phyloP scores from a whole-genome alignment of 2,888 invertebrate genomes.

The Melanchra persicariae region DNA sequence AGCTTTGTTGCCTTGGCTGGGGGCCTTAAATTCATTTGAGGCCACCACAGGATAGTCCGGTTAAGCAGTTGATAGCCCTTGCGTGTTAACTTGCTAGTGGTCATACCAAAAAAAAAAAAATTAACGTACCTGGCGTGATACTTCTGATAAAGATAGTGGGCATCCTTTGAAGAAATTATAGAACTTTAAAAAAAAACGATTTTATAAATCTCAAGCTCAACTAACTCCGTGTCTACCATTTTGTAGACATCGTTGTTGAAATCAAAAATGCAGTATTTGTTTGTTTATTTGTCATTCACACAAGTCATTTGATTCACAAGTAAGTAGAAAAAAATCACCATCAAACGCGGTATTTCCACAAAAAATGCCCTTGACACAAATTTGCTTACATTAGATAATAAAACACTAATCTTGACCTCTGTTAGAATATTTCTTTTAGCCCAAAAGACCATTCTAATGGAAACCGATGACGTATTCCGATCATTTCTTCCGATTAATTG shows the following conservation, averaged over 20 bases:
- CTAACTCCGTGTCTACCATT: neutral
- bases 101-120: too few species aligned
- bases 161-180: neutral
- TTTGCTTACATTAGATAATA: conserved; percentile 31
- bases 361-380: conserved; percentile 55
- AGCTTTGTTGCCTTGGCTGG: too few species aligned
- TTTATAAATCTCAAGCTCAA: neutral
- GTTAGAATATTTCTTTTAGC: conserved; percentile 43
- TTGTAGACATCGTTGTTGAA: neutral
- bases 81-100: too few species aligned
- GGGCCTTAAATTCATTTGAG: too few species aligned
- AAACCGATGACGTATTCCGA: conserved; percentile 53
- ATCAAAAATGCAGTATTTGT: neutral
- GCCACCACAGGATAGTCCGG: too few species aligned
- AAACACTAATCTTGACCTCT: conserved; percentile 54
- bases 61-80: too few species aligned
- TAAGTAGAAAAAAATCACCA: neutral
- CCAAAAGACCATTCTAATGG: conserved; percentile 56
- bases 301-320: neutral
- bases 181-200: neutral
- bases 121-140: too few species aligned
- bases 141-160: neutral
- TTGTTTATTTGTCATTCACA: neutral
- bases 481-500: conserved; percentile 63
- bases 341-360: conserved; percentile 2